A percentile compares a stretch with the other conserved stretches of the same genome.
These are phyloP conservation scores for Drosophila trapezifrons DNA, from an alignment of 1,140 invertebrate genomes.

Conservation along the genomic window DNA sequence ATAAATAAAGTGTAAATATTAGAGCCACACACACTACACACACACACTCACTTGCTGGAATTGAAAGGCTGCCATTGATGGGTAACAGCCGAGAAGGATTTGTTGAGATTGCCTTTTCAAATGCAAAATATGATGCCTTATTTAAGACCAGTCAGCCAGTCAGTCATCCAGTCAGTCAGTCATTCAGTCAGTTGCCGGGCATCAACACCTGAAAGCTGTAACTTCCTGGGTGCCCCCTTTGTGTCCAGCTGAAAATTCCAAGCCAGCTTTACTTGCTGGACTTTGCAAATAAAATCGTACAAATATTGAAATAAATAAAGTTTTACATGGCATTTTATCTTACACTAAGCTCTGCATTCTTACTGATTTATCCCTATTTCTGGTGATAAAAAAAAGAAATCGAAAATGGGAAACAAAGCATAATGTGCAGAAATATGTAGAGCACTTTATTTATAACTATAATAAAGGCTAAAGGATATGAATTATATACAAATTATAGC, in stretches of 20 bases:
- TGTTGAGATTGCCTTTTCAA: constrained; percentile 30
- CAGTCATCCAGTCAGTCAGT: neutral
- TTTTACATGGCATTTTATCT: neutral
- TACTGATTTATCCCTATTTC: neutral
- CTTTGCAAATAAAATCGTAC: constrained; percentile 1
- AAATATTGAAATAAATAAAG: neutral
- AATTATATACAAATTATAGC: no score
- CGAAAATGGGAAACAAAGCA: no score
- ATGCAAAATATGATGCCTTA: constrained; percentile 28
- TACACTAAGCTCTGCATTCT: neutral
- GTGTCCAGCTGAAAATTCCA: neutral
- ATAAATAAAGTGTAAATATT: constrained; percentile 82
- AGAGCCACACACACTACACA: constrained; percentile 41
- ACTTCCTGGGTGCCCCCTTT: neutral
- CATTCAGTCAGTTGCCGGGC: neutral
- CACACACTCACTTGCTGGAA: constrained; percentile 34
- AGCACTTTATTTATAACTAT: no score
- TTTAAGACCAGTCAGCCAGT: neutral
- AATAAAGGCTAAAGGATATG: no score
- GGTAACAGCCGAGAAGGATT: constrained; percentile 19
- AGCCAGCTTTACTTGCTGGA: neutral
- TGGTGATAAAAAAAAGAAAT: neutral
- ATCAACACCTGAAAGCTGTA: neutral
- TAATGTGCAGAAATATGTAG: neutral
- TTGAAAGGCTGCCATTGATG: constrained; percentile 40